Conservation (phyloP, 2,113 vertebrate species). For the Paracanthobrama guichenoti region DNA sequence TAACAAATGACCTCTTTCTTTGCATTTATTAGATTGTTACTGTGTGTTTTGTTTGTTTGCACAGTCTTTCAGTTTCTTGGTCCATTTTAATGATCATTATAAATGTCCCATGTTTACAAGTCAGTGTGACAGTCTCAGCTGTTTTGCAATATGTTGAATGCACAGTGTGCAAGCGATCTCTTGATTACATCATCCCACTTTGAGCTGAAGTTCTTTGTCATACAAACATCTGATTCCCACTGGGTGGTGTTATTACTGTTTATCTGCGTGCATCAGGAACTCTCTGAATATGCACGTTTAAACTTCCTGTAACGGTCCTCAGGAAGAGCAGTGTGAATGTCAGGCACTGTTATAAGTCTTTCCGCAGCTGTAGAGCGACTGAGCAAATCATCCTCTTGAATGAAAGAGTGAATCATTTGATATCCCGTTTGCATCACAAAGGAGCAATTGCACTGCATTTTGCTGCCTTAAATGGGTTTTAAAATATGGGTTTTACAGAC, state of each 20-base stretch:
- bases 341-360: neutral
- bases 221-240: constrained; percentile 38
- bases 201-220: neutral
- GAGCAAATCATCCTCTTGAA: constrained; percentile 56
- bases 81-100: neutral
- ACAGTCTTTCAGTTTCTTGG: neutral
- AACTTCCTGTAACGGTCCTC: constrained; percentile 25
- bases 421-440: constrained; percentile 59
- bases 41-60: too few relatives aligned
- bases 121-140: neutral
- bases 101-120: neutral
- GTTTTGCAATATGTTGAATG: neutral
- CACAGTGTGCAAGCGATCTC: constrained; percentile 16
- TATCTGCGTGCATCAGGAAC: constrained; percentile 25
- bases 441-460: constrained; percentile 61
- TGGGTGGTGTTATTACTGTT: constrained; percentile 43
- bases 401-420: constrained; percentile 57
- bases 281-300: constrained; percentile 34
- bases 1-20: too few relatives aligned
- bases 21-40: neutral
- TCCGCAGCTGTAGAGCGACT: constrained; percentile 58
- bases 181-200: constrained; percentile 10
- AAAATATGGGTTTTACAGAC: constrained; percentile 48
- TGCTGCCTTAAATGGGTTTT: constrained; percentile 31
- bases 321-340: constrained; percentile 30